Conservation (phyloP, 2,888 invertebrate genomes). For the Agonopterix subpropinquella region DNA sequence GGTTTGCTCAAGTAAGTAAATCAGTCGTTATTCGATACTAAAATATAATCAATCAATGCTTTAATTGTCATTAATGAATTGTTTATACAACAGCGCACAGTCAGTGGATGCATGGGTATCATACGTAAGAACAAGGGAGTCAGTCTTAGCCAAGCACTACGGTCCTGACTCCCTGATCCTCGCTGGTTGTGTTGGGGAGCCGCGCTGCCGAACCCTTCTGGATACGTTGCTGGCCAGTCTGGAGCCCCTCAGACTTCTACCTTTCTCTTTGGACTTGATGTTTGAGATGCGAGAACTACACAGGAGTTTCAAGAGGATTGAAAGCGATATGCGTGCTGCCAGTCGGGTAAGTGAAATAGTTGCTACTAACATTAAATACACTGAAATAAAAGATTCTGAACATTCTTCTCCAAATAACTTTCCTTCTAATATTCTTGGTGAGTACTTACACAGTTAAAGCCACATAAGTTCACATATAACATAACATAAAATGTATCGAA, state of each 20-base stretch:
- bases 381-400: background rate
- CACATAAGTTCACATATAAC: conserved; percentile 1
- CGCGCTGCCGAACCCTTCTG: conserved; percentile 77
- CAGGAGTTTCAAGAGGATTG: conserved; percentile 83
- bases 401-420: background rate
- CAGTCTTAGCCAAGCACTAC: conserved; percentile 88
- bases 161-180: conserved; percentile 83
- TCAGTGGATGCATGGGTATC: conserved; percentile 95
- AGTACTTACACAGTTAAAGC: background rate
- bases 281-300: conserved; percentile 87
- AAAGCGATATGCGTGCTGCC: conserved; percentile 70
- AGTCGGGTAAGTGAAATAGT: conserved; percentile 52
- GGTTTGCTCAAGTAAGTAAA: conserved; percentile 87
- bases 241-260: conserved; percentile 85
- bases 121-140: conserved; percentile 89
- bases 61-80: too few species aligned
- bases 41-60: background rate
- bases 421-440: background rate
- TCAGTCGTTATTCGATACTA: too few species aligned
- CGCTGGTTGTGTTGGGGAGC: conserved; percentile 73
- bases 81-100: conserved; percentile 75
- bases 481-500: conserved; percentile 8
- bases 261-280: conserved; percentile 88
- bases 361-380: background rate
- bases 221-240: conserved; percentile 86